These are phyloP conservation scores for Seriola rivoliana DNA, from an alignment of 2,113 vertebrate species.

Conservation along the genomic window DNA sequence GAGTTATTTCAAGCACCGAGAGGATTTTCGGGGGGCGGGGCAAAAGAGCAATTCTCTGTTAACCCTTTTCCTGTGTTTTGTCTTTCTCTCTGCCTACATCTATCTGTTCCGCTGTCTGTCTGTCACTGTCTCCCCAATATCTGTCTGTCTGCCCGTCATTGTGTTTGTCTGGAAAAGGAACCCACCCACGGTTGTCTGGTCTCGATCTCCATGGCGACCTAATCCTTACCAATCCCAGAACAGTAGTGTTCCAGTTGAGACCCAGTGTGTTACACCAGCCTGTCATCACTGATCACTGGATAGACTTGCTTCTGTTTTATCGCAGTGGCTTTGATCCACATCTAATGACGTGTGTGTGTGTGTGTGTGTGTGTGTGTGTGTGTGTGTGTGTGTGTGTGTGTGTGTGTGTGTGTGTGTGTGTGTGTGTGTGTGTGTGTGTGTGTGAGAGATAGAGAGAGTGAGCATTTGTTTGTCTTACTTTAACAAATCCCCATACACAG, in stretches of 20 bases:
- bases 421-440: constrained; percentile 5
- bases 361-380: background rate
- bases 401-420: constrained; percentile 20
- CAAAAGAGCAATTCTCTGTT: background rate
- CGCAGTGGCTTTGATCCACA: constrained; percentile 54
- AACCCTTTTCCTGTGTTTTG: constrained; percentile 6
- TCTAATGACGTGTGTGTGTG: constrained; percentile 47
- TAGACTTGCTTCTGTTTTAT: constrained; percentile 57
- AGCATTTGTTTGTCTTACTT: constrained; percentile 52
- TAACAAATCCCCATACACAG: constrained; percentile 21
- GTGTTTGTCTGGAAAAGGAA: constrained; percentile 59
- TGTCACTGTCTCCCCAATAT: constrained; percentile 52
- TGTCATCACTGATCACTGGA: constrained; percentile 69
- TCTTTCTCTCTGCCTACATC: constrained; percentile 14
- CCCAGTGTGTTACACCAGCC: constrained; percentile 56
- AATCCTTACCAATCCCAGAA: constrained; percentile 72
- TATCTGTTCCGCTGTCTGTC: constrained; percentile 18
- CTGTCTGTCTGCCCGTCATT: constrained; percentile 58
- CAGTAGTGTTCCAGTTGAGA: constrained; percentile 65
- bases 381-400: constrained; percentile 17
- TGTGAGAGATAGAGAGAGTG: background rate
- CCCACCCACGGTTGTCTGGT: constrained; percentile 73
- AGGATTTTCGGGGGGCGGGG: constrained; percentile 3
- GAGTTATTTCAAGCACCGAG: constrained; percentile 34
- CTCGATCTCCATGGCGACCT: constrained; percentile 76